Base-by-base conservation (phyloP, 2,797 vertebrate genomes). In the Parauchenoglanis punctatus region DNA sequence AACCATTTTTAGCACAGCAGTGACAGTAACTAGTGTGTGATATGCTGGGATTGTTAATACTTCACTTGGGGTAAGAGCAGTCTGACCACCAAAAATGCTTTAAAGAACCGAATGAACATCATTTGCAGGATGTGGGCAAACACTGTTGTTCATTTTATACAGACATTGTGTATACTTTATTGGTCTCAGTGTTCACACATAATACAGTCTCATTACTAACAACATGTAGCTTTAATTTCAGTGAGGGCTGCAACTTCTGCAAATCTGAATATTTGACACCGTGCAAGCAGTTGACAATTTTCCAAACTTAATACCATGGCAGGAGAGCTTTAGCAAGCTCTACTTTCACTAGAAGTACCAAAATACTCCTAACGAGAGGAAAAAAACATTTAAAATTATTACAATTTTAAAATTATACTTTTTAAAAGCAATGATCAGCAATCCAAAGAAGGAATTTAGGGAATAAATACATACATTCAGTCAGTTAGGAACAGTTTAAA, bases 391-490 rank as follows among this genome's bases (percentile, higher is more conserved):
- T 35, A 7, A 54, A 28, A 83, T 67, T 49, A 20, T 56, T 44
- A 85, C 4, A 20, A 25, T 54, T 81, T 54, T 72, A 35, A 7
- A 88, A 31, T 28, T 2, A 35, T 54, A 77, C 28, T 40, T 80
- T 67, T 28, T 54, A 56, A 58, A 80, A 85, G 49, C 65, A 72
- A 77, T 20, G 25, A 83, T 77, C 72, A 46, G 25, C 49, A 80
- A 52, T 59, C 58, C 11, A 28, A 7, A 1, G 7, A 68, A 15
- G 31, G 13, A n/a, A 80, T 76, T 83, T 13, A 67, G 20, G n/a
- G 65, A 59, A 58, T 70, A 81, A 65, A 83, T 58, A 85, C 70
- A 77, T 28, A 58, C 15, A 61, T 85, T 63, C 15, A 52, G 31
- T 85, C 28, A 18, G 56, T 80, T 49, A 81, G 54, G 17, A 68